Evolutionary conservation across 2,113 vertebrate species (phyloP), one percentile per base, ranked within the genome.

Genomic region (Salvator merianae): DNA sequence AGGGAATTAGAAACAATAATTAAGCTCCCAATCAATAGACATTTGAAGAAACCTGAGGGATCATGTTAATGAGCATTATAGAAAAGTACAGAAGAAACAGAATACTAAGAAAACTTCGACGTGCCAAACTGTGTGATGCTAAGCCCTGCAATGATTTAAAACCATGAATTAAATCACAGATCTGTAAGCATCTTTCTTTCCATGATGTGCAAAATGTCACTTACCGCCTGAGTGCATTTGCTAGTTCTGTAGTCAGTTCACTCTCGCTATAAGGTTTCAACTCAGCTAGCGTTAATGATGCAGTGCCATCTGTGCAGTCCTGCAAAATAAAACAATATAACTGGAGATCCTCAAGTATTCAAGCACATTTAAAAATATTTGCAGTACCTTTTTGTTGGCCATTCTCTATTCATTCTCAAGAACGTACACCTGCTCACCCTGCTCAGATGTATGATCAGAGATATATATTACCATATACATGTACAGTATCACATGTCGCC

Each of bases 231-330:
- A 98, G 94, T 55, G 96, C 96, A 0, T 88, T 96, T 50, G 97
- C 92, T 24, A 98, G 95, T 81, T 98, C 97, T 1, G 94, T 92
- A 12, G 97, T 95, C 87, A 97, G 92, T 72, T 98, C 97, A 1
- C 89, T 95, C 78, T 98, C 97, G 0, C 72, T 92, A 88, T 95
- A 95, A 0, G 93, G 85, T 2, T 96, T 95, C 34, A 97, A 90
- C 82, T 98, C 97, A 28, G 94, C 88, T 1, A 96, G 84, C 0
- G 95, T 94, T 79, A 96, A 87, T 0, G 95, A 88, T 20, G 95
- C 32, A 0, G 91, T 72, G 18, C 94, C 93, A 16, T 97, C 97
- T 0, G 92, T 93, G 85, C 95, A 93, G 34, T 98, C 97, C 97
- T 98, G 87, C 22, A 82, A 88, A 90, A 92, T 0, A 1, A 65